Evolutionary conservation across 64 coral and sea anemone species (phyloP), one percentile per base, ranked within the genome.

Genomic region (Pocillopora verrucosa): DNA sequence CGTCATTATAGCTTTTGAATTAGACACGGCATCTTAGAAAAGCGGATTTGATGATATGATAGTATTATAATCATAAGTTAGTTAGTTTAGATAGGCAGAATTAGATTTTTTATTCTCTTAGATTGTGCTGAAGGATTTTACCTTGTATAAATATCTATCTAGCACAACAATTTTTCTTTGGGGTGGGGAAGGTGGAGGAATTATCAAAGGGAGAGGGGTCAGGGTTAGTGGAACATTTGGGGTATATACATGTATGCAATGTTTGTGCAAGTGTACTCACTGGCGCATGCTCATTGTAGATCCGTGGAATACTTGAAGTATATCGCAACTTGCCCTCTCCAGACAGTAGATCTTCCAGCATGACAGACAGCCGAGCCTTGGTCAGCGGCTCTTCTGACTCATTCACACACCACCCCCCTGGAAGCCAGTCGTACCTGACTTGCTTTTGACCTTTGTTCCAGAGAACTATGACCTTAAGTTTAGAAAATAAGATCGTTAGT

Each of bases 361-460:
- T 78, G 30, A 88, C 34, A 51, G 74, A 65, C 57, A 97, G 78
- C 16, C 16, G 60, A 5, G 94, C 69, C 37, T 89, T 80, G 65
- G 72, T 60, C 58, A 45, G 59, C 12, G 58, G 30, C 45, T 70
- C 38, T 56, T 77, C 34, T 17, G 59, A 34, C 22, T 88, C 64
- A 30, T 89, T 79, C 30, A 89, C 76, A 89, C 89, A 93, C 96
- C 93, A 98, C 0, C 96, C 96, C 13, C 88, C 88, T 78, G 70
- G 73, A 10, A 98, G 67, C 96, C 96, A 98, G 86, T 89, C 89
- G 58, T 98, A 98, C 75, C 88, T 80, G 30, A 95, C 13, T 84
- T 95, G 87, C 26, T 85, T 88, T 34, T 89, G 78, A 11, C 93
- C 91, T 87, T 88, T 82, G 87, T 94, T 94, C 96, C 96, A 98